phyloP scores from a whole-genome alignment of 1,140 invertebrate species.

The Zaprionus africanus region DNA sequence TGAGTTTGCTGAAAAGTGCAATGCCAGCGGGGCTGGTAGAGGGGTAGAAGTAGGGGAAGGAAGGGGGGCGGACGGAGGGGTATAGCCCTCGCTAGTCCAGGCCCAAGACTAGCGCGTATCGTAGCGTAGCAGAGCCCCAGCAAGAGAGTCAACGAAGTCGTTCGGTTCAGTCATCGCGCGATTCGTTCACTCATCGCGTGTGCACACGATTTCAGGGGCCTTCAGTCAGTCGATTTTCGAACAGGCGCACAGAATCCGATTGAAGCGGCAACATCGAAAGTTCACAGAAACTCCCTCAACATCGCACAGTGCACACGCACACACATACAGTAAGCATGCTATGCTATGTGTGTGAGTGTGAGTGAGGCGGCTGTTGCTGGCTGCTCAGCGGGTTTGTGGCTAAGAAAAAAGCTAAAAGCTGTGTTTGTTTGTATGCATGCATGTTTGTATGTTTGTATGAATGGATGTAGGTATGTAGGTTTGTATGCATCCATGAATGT shows the following conservation, averaged over 20 bases:
- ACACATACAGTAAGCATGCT: background rate
- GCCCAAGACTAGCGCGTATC: conserved; percentile 11
- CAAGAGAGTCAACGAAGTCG: conserved; percentile 36
- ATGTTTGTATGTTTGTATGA: background rate
- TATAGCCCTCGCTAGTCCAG: background rate
- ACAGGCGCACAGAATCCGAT: conserved; percentile 58
- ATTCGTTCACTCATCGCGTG: conserved; percentile 40
- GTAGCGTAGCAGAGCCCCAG: conserved; percentile 28
- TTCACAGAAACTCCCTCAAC: conserved; percentile 47
- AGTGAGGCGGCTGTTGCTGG: conserved; percentile 13
- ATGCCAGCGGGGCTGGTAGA: background rate
- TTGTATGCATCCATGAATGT: background rate
- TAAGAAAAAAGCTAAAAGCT: conserved; percentile 21
- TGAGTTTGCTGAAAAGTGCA: conserved; percentile 21
- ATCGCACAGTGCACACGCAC: background rate
- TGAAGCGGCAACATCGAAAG: conserved; percentile 20
- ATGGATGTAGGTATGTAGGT: background rate
- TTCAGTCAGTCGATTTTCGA: conserved; percentile 82
- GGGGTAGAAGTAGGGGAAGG: background rate
- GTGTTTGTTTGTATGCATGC: background rate
- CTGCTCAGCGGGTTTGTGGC: conserved; percentile 32
- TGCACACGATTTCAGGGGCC: conserved; percentile 76
- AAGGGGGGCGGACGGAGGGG: background rate
- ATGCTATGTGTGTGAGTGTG: background rate
- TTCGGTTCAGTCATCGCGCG: conserved; percentile 21